phyloP scores from a whole-genome alignment of 2,888 invertebrate species.

The Orgyia antiqua region DNA sequence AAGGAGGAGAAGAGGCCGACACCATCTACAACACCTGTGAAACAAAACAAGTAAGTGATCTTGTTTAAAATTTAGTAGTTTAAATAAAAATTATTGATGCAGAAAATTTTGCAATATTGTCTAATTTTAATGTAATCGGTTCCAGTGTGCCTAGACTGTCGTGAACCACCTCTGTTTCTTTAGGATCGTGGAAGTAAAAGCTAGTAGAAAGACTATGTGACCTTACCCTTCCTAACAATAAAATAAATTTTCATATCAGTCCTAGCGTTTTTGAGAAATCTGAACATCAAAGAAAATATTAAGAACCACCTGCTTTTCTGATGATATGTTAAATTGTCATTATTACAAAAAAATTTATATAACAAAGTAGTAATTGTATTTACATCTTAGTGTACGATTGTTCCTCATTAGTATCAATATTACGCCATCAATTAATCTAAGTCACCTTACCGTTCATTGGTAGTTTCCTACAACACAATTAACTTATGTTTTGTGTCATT shows the following conservation, averaged over 20 bases:
- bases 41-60: conserved; percentile 70
- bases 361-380: neutral
- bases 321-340: too few relatives aligned
- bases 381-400: too few relatives aligned
- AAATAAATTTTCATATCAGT: too few relatives aligned
- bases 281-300: neutral
- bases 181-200: too few relatives aligned
- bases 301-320: neutral
- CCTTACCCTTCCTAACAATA: too few relatives aligned
- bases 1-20: conserved; percentile 85
- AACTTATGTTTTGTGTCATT: conserved; percentile 48
- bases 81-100: neutral
- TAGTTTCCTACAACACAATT: conserved; percentile 39
- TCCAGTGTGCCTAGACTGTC: neutral
- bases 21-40: conserved; percentile 82
- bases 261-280: too few relatives aligned
- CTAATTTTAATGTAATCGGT: neutral
- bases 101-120: too few relatives aligned
- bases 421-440: conserved; percentile 23
- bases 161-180: too few relatives aligned
- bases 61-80: too few relatives aligned
- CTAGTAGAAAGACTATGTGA: too few relatives aligned
- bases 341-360: neutral
- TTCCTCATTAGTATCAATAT: conserved; percentile 23
- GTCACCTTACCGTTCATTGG: conserved; percentile 38